Conservation (phyloP, 1,140 invertebrate genomes). For the Dendroctonus valens region DNA sequence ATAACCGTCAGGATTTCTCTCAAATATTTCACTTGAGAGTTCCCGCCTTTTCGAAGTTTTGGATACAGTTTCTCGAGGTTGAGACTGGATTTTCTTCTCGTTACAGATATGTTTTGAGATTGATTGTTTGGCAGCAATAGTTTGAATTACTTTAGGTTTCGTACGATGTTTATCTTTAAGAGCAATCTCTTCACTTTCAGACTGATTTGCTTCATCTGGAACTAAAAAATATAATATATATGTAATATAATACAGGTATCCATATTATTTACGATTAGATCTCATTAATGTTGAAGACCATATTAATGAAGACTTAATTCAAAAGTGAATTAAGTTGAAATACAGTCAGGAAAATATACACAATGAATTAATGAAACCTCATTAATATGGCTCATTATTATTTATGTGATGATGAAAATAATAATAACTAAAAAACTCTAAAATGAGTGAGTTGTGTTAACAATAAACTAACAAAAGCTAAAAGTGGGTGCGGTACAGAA, state of each 20-base stretch:
- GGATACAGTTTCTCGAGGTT: constrained; percentile 38
- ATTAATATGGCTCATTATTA: not conserved
- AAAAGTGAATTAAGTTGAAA: too few species aligned
- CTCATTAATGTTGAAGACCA: too few species aligned
- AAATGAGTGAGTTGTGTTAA: too few species aligned
- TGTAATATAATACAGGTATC: too few species aligned
- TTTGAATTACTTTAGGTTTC: constrained; percentile 30
- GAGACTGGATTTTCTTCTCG: constrained; percentile 34
- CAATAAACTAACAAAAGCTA: constrained; percentile 32
- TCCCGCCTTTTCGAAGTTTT: constrained; percentile 34
- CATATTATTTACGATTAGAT: too few species aligned
- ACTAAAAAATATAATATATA: constrained; percentile 1
- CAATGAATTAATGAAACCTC: too few species aligned
- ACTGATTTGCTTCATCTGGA: constrained; percentile 30
- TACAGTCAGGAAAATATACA: too few species aligned
- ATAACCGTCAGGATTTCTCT: constrained; percentile 1
- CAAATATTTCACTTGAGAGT: constrained; percentile 1
- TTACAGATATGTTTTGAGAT: constrained; percentile 33
- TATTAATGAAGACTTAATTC: too few species aligned
- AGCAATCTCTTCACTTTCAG: constrained; percentile 43
- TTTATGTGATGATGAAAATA: constrained; percentile 29
- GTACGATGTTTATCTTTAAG: constrained; percentile 46
- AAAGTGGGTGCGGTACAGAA: too few species aligned
- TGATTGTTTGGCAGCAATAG: constrained; percentile 13
- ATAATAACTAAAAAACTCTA: too few species aligned